These are phyloP conservation scores for Temnopleurus reevesii DNA, from an alignment of 53 echinoderm and acorn worm species.

Conservation along the genomic window DNA sequence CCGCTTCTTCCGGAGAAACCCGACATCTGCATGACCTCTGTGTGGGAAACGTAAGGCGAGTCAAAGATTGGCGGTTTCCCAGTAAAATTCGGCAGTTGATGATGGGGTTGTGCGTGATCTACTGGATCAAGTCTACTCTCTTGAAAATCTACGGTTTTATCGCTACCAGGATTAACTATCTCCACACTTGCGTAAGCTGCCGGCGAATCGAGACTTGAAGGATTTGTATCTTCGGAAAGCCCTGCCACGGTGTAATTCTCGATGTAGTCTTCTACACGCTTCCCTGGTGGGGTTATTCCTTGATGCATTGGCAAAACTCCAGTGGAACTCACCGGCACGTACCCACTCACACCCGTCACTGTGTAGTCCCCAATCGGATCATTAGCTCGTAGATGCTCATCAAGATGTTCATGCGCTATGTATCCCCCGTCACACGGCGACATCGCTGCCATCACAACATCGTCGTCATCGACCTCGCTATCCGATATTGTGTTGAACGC, in stretches of 20 bases:
- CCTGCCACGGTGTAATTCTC: conserved; percentile 9
- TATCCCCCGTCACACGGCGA: neutral
- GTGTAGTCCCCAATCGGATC: conserved; percentile 38
- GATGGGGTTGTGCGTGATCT: too few relatives aligned
- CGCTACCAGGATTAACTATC: neutral
- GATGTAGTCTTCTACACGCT: neutral
- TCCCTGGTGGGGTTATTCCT: neutral
- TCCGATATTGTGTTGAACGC: conserved; percentile 1
- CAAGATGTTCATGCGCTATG: neutral
- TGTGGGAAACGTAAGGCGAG: conserved; percentile 35
- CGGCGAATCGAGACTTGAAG: neutral
- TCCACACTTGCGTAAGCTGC: neutral
- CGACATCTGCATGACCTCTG: conserved; percentile 8
- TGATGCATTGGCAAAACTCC: neutral
- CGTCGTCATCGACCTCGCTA: conserved; percentile 4
- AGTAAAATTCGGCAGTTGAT: neutral
- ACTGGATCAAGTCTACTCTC: neutral
- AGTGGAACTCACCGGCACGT: neutral
- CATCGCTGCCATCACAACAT: neutral
- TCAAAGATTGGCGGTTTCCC: neutral
- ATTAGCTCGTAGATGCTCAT: neutral
- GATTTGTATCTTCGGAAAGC: neutral
- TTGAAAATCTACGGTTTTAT: neutral
- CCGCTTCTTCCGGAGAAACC: neutral
- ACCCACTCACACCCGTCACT: neutral